phyloP scores from a whole-genome alignment of 2,113 vertebrate genomes.

The Apodemus speciosus region DNA sequence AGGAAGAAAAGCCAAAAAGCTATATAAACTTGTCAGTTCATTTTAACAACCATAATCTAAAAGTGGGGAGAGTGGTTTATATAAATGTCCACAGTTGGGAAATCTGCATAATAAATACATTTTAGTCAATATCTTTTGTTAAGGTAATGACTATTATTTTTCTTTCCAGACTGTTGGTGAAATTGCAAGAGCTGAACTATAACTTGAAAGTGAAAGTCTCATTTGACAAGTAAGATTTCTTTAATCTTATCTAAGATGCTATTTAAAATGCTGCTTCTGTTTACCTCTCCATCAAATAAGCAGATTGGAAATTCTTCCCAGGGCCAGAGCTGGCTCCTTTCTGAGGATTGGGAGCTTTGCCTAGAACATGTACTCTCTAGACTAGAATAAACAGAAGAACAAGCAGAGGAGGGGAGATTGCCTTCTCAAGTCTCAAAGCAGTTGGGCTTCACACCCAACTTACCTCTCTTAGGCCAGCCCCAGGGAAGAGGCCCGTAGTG shows the following conservation, averaged over 20 bases:
- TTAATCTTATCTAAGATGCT: conserved; percentile 9
- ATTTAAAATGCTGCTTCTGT: background rate
- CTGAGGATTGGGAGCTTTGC: background rate
- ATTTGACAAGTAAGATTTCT: conserved; percentile 94
- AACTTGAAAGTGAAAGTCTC: conserved; percentile 95
- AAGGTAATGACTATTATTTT: conserved; percentile 54
- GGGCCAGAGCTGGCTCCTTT: background rate
- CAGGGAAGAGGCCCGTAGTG: background rate
- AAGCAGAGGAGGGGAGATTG: background rate
- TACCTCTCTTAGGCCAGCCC: background rate
- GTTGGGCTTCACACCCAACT: too few species aligned
- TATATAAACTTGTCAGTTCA: background rate
- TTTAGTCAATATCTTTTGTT: background rate
- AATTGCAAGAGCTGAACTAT: conserved; percentile 96
- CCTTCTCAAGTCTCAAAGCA: background rate
- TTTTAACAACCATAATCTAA: background rate
- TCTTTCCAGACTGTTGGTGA: conserved; percentile 92
- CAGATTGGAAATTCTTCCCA: background rate
- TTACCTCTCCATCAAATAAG: background rate
- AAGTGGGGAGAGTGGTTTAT: background rate
- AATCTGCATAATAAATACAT: background rate
- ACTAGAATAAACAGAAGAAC: background rate
- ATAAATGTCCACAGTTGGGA: background rate
- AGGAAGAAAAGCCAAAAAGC: background rate
- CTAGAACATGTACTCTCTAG: background rate